phyloP scores from a whole-genome alignment of 2,797 vertebrate species.

The Miichthys miiuy region DNA sequence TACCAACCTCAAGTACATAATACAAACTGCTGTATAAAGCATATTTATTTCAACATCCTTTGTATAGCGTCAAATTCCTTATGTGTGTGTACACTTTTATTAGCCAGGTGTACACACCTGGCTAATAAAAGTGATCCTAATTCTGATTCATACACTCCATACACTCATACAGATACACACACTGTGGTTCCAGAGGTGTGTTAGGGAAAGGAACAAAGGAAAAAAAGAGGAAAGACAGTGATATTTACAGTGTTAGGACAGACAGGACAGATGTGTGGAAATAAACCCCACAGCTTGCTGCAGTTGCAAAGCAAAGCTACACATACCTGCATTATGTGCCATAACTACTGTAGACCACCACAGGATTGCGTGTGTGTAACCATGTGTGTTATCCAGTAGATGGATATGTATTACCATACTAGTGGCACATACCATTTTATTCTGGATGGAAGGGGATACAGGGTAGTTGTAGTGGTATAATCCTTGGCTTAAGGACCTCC shows the following conservation, averaged over 20 bases:
- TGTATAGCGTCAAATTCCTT: too few species aligned
- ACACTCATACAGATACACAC: slow-evolving; percentile 10
- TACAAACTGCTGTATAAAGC: too few species aligned
- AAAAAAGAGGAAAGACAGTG: background rate
- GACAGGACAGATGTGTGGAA: slow-evolving; percentile 4
- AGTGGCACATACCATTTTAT: slow-evolving; percentile 91
- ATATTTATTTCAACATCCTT: too few species aligned
- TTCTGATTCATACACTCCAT: background rate
- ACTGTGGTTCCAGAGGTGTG: background rate
- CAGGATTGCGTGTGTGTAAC: background rate
- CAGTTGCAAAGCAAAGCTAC: slow-evolving; percentile 22
- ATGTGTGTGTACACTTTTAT: too few species aligned
- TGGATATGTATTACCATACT: slow-evolving; percentile 16
- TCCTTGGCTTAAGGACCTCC: slow-evolving; percentile 90
- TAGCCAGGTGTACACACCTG: too few species aligned
- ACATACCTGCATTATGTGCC: slow-evolving; percentile 4
- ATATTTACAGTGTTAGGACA: background rate
- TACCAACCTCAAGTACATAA: too few species aligned
- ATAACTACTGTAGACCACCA: background rate
- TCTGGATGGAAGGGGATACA: slow-evolving; percentile 91
- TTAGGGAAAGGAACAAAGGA: slow-evolving; percentile 12
- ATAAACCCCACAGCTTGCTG: slow-evolving; percentile 15
- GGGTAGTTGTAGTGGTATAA: slow-evolving; percentile 93
- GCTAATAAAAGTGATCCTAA: too few species aligned
- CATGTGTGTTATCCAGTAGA: background rate